Conservation (phyloP, 2,113 vertebrate genomes). For the Elephas maximus region DNA sequence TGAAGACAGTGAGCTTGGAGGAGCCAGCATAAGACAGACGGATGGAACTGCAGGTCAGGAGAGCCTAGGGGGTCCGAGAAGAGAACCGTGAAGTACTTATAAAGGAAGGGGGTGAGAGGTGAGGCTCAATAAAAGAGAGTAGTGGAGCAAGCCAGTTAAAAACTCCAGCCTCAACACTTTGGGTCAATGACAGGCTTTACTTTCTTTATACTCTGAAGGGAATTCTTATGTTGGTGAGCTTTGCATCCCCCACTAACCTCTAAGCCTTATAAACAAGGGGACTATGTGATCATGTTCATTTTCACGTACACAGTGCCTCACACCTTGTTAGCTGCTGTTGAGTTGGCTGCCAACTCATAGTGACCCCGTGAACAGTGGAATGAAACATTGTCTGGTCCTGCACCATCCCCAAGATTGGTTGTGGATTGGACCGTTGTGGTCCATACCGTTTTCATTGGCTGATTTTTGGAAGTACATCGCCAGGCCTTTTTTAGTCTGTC, state of each 20-base stretch:
- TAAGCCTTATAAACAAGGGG: neutral
- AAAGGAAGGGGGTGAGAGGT: neutral
- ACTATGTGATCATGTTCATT: neutral
- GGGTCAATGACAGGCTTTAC: neutral
- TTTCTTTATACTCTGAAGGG: slow-evolving; percentile 30
- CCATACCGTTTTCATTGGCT: neutral
- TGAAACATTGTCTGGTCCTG: neutral
- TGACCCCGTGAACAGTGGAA: neutral
- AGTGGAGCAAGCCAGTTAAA: slow-evolving; percentile 25
- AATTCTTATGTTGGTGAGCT: slow-evolving; percentile 11
- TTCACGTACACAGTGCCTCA: neutral
- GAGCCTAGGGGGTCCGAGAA: neutral
- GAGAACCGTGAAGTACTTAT: neutral
- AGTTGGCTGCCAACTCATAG: too few species aligned
- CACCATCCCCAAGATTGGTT: neutral
- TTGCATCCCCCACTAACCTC: neutral
- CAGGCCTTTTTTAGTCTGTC: neutral
- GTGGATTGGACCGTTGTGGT: neutral
- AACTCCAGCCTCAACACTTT: neutral
- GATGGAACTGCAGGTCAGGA: neutral
- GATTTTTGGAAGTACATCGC: neutral
- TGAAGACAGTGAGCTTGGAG: neutral
- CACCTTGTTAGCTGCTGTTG: neutral
- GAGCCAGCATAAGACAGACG: neutral
- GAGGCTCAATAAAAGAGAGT: neutral